Evolutionary conservation across 2,113 vertebrate species (phyloP).

Genomic region (Pygoscelis antarcticus): DNA sequence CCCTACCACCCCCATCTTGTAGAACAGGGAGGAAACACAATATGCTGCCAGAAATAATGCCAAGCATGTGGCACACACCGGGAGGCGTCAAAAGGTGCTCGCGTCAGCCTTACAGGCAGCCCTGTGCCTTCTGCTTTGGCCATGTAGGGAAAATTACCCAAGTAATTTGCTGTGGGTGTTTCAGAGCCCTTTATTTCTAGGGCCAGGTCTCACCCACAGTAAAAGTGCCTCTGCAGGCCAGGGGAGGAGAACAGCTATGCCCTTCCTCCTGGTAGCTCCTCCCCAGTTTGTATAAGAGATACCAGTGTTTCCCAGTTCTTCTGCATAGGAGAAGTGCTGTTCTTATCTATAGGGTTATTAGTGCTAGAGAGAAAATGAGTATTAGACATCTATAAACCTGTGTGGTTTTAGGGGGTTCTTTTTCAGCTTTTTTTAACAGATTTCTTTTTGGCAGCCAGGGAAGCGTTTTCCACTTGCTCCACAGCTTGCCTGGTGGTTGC

Average conservation of each 20-base stretch:
- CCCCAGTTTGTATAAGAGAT: background rate
- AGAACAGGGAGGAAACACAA: background rate
- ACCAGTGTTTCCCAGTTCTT: background rate
- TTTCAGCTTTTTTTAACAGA: background rate
- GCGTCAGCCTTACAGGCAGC: fast-evolving
- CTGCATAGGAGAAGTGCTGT: background rate
- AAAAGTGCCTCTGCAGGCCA: background rate
- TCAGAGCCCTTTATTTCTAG: background rate
- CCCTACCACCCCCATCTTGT: background rate
- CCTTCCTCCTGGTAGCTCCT: background rate
- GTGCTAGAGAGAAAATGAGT: background rate
- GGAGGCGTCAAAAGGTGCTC: background rate
- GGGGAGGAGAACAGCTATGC: background rate
- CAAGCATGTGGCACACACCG: background rate
- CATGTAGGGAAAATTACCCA: background rate
- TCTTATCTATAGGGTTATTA: background rate
- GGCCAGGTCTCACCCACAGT: background rate
- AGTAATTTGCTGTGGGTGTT: background rate
- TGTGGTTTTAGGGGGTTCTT: background rate
- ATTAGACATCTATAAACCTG: background rate
- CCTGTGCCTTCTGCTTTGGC: background rate
- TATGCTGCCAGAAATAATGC: background rate
- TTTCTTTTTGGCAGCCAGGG: background rate
- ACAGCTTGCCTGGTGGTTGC: background rate
- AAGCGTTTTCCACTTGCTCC: background rate